Conservation (phyloP, 2,797 vertebrate species). For the Cyprinodon diabolis region DNA sequence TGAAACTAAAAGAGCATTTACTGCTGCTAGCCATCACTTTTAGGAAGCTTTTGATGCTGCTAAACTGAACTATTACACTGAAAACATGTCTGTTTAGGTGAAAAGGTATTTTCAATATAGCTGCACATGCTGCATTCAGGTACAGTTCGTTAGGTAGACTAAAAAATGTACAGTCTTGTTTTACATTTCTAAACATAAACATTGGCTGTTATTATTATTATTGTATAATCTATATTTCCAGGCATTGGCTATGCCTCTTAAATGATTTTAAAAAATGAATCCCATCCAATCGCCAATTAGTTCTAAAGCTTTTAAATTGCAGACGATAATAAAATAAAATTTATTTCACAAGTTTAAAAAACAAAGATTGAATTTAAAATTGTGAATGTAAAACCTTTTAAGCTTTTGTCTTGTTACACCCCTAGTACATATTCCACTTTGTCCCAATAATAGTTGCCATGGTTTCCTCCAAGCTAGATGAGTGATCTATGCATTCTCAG, state of each 20-base stretch:
- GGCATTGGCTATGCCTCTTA: background rate
- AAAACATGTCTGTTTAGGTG: no score
- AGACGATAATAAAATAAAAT: background rate
- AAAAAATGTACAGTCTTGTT: background rate
- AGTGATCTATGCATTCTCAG: background rate
- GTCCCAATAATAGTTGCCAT: background rate
- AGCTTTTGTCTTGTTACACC: background rate
- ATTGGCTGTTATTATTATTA: background rate
- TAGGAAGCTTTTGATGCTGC: no score
- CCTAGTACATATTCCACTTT: background rate
- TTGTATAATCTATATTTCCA: background rate
- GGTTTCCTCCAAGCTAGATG: background rate
- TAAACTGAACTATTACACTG: no score
- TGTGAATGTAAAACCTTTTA: no score
- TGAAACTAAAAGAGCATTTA: no score
- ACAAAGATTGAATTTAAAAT: background rate
- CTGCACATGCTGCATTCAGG: background rate
- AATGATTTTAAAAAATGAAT: background rate
- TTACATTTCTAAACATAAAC: background rate
- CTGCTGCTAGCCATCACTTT: no score
- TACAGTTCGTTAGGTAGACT: background rate
- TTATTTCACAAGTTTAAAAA: background rate
- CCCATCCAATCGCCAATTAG: background rate
- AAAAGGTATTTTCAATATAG: background rate
- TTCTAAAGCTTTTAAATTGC: background rate